Base-by-base conservation (phyloP, 1,140 invertebrate species). In the Eriocheir sinensis region DNA sequence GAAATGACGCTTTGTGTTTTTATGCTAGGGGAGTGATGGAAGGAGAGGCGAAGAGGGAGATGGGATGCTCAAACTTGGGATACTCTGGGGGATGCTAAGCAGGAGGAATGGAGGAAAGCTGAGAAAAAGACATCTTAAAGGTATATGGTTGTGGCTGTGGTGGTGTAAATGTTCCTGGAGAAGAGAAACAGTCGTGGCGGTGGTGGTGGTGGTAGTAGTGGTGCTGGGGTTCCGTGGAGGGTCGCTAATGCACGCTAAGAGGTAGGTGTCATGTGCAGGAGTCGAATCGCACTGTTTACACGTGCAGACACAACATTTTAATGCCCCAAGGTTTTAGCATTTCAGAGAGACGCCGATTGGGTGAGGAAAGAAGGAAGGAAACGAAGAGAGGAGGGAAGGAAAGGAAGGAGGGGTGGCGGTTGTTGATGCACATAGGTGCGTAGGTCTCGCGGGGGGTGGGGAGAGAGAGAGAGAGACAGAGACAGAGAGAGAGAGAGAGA, bases 401-500 rank as follows among this genome's bases (percentile, higher is more conserved):
- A n/a, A n/a, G n/a, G n/a, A n/a, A n/a, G n/a, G n/a, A n/a, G n/a
- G n/a, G n/a, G n/a, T n/a, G n/a, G n/a, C n/a, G n/a, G n/a, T n/a
- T n/a, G n/a, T n/a, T n/a, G n/a, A n/a, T n/a, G n/a, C n/a, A n/a
- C n/a, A n/a, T n/a, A n/a, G n/a, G n/a, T n/a, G n/a, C n/a, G n/a
- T n/a, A n/a, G 12, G 12, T 12, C 53, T 72, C 27, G 27, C 53
- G 53, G 27, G 53, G 53, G 27, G 12, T 12, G 12, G 27, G 12
- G 53, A 72, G 6, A 41, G 38, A 38, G 81, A 85, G 81, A 85
- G 81, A 85, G 81, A 85, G 81, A 85, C 30, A 85, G 81, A 85
- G 81, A 85, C 30, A 85, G 81, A 85, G 81, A 85, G 81, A 85
- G 81, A 85, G 81, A 85, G 81, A 85, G 81, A 85, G 81, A 38